Evolutionary conservation across 2,888 invertebrate species (phyloP).

Genomic region (Lottia gigantea): DNA sequence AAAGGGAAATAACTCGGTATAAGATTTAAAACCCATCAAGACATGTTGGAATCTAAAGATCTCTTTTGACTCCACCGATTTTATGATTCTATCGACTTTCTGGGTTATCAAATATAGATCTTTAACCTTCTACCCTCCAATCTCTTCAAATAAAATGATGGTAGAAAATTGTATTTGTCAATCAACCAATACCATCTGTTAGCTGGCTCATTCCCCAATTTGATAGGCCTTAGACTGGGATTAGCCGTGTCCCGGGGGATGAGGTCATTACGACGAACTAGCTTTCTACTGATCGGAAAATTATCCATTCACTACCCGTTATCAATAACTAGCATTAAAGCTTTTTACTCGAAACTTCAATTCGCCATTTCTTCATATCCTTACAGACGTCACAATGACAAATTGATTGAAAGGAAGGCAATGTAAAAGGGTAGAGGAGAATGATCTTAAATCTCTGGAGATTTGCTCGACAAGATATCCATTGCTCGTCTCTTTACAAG

Average conservation of each 20-base stretch:
- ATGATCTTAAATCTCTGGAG: slow-evolving; percentile 22
- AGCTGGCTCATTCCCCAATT: slow-evolving; percentile 26
- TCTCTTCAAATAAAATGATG: slow-evolving; percentile 14
- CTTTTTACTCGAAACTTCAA: slow-evolving; percentile 19
- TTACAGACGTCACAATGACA: slow-evolving; percentile 35
- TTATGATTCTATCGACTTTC: no score
- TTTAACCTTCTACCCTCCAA: background rate
- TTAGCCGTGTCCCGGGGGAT: slow-evolving; percentile 28
- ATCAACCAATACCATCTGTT: slow-evolving; percentile 28
- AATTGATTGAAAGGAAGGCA: slow-evolving; percentile 37
- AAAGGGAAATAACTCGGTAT: no score
- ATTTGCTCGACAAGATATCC: slow-evolving; percentile 24
- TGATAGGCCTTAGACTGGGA: slow-evolving; percentile 27
- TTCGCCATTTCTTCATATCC: slow-evolving; percentile 27
- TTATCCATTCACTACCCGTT: slow-evolving; percentile 29
- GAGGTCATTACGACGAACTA: slow-evolving; percentile 24
- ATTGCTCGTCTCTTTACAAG: slow-evolving; percentile 18
- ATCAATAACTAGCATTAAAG: slow-evolving; percentile 28
- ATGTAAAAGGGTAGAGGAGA: slow-evolving; percentile 28
- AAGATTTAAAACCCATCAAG: no score
- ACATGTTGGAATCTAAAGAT: no score
- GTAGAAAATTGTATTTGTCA: slow-evolving; percentile 29
- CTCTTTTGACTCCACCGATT: no score
- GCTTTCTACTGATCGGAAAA: slow-evolving; percentile 30
- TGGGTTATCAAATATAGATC: slow-evolving; percentile 1